Evolutionary conservation across 2,113 vertebrate genomes (phyloP).

Genomic region (Oreochromis spilurus): DNA sequence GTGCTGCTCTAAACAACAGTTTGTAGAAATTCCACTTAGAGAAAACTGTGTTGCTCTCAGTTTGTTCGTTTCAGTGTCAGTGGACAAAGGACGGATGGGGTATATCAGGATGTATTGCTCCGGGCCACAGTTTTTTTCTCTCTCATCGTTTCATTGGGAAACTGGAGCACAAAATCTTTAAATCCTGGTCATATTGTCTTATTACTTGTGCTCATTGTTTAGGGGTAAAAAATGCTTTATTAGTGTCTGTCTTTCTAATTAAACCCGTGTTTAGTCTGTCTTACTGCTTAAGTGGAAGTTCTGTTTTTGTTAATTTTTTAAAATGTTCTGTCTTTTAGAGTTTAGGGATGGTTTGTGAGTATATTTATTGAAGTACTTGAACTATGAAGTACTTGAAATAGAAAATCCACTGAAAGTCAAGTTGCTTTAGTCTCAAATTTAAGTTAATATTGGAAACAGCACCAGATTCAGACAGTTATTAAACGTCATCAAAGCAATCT

Average conservation of each 20-base stretch:
- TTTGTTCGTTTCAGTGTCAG: not conserved
- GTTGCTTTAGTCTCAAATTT: not conserved
- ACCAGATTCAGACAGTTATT: not conserved
- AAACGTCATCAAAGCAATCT: not conserved
- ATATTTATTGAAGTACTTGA: not conserved
- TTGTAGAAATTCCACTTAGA: not conserved
- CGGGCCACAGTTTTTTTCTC: not conserved
- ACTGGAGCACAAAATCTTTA: not conserved
- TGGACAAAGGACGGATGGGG: not conserved
- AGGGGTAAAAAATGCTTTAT: not conserved
- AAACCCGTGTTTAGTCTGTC: not conserved
- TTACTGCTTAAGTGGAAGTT: not conserved
- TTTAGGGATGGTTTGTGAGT: not conserved
- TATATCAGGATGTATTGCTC: not conserved
- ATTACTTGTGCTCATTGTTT: not conserved
- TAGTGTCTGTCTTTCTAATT: not conserved
- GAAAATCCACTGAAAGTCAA: not conserved
- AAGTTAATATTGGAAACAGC: not conserved
- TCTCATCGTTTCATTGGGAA: not conserved
- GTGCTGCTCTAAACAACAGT: not conserved
- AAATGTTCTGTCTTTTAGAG: not conserved
- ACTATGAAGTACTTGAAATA: not conserved
- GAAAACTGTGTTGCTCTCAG: not conserved
- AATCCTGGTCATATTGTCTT: not conserved
- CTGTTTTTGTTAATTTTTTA: not conserved